A percentile compares a stretch with the other conserved stretches of the same genome.
phyloP scores from a whole-genome alignment of 2,113 vertebrate genomes.

The Scomber colias region DNA sequence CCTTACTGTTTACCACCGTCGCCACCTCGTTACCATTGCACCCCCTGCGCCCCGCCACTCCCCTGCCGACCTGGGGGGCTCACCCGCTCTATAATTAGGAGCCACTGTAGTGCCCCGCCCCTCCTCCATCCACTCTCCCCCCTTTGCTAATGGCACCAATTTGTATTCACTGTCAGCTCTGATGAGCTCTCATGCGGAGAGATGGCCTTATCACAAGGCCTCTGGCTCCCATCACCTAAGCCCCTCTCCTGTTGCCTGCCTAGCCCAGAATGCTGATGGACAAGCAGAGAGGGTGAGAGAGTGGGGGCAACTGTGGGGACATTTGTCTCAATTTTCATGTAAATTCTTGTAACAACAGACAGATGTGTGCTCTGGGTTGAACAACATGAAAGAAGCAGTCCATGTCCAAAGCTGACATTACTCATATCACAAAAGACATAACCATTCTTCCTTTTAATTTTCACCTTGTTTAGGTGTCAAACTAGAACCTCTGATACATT shows the following conservation, averaged over 20 bases:
- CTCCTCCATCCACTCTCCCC: constrained; percentile 29
- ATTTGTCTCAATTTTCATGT: constrained; percentile 56
- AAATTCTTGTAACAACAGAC: constrained; percentile 50
- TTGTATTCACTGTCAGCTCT: constrained; percentile 83
- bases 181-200: constrained; percentile 79
- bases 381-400: not conserved
- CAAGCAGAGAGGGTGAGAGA: constrained; percentile 39
- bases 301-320: not conserved
- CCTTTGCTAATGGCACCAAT: constrained; percentile 78
- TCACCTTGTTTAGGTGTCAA: not conserved
- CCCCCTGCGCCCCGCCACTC: constrained; percentile 24
- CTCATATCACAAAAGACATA: not conserved
- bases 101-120: constrained; percentile 43
- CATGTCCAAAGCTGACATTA: not conserved
- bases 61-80: constrained; percentile 52
- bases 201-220: constrained; percentile 73
- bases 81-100: constrained; percentile 79
- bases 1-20: constrained; percentile 56
- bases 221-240: constrained; percentile 77
- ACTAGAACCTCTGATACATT: not conserved
- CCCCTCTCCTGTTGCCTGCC: constrained; percentile 66
- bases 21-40: constrained; percentile 63
- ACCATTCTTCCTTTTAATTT: not conserved
- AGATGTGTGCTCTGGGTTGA: constrained; percentile 27
- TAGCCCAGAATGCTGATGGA: constrained; percentile 64